Conservation (phyloP, 2,113 vertebrate genomes). For the human region GRCh38 chr1:49904501-49905000, state of each 20-base stretch:
- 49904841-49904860: slow-evolving; percentile 1
- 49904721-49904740: neutral
- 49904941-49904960: neutral
- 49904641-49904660: neutral
- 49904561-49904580: slow-evolving; percentile 1
- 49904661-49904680: slow-evolving; percentile 35
- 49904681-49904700: slow-evolving; percentile 35
- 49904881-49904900: neutral
- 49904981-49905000: slow-evolving; percentile 1
- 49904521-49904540: neutral
- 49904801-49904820: neutral
- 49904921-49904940: neutral
- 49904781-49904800: neutral
- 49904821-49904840: slow-evolving; percentile 36
- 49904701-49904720: slow-evolving; percentile 48
- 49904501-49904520: neutral
- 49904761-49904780: slow-evolving; percentile 16
- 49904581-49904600: neutral
- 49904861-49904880: slow-evolving; percentile 17
- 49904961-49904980: slow-evolving; percentile 23
- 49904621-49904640: slow-evolving; percentile 37
- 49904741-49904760: slow-evolving; percentile 45
- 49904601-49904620: neutral
- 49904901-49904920: slow-evolving; percentile 1
- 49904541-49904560: neutral